phyloP scores from a whole-genome alignment of 2,888 invertebrate species.

The Agrotis exclamationis region DNA sequence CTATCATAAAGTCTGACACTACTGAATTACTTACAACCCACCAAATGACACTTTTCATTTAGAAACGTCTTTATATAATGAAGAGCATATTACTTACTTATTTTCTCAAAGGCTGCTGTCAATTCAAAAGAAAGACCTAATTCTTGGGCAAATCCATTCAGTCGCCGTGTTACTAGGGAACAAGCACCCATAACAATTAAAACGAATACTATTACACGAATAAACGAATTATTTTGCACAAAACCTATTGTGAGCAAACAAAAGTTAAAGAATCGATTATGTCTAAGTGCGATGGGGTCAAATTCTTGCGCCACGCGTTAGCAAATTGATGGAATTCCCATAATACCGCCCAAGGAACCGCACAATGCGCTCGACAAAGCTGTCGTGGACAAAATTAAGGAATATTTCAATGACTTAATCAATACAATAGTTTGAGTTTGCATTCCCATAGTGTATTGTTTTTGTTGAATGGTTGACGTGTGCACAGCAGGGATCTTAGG shows the following conservation, averaged over 20 bases:
- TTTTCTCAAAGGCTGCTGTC: conserved; percentile 23
- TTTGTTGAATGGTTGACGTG: conserved; percentile 81
- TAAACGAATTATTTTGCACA: conserved; percentile 86
- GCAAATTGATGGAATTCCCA: conserved; percentile 89
- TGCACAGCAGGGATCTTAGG: conserved; percentile 78
- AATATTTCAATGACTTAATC: conserved; percentile 89
- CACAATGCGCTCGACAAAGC: conserved; percentile 80
- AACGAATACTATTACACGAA: conserved; percentile 78
- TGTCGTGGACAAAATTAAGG: conserved; percentile 80
- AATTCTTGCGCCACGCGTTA: conserved; percentile 83
- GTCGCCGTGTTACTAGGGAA: conserved; percentile 29
- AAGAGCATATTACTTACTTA: conserved; percentile 19
- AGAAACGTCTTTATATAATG: conserved; percentile 32
- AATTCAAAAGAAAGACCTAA: conserved; percentile 34
- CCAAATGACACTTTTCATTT: conserved; percentile 56
- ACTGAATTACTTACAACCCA: conserved; percentile 54
- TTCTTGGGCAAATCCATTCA: conserved; percentile 41
- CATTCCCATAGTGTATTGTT: conserved; percentile 89
- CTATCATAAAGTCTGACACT: conserved; percentile 62
- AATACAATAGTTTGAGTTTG: conserved; percentile 86
- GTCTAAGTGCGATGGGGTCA: conserved; percentile 76
- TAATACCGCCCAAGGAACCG: conserved; percentile 84
- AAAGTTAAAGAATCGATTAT: conserved; percentile 80
- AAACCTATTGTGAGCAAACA: conserved; percentile 81
- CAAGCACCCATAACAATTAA: conserved; percentile 84